Base-by-base conservation (phyloP, 2,113 vertebrate genomes). In the Platysteira castanea region DNA sequence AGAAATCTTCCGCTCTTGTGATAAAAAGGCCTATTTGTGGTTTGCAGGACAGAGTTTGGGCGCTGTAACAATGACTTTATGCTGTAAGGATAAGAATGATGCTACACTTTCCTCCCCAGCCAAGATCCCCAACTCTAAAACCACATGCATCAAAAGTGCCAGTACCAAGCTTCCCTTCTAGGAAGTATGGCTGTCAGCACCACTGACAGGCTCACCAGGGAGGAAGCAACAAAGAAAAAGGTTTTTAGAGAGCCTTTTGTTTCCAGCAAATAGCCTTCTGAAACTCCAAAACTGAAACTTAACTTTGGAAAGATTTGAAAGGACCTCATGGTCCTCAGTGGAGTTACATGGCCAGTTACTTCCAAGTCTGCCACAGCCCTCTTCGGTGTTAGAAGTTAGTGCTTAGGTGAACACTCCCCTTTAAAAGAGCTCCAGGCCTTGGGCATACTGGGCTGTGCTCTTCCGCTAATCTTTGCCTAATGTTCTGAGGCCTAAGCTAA, bases 131-230 rank as follows among this genome's bases (percentile, higher is more conserved):
- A 52, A 4, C 37, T 80, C 37, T 17, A 71, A 81, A 91, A 20
- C 49, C 52, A 19, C 0, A 0, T 42, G 30, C 21, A n/a, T 56
- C 22, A 12, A 70, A 82, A 10, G 44, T 64, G 37, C 39, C 60
- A 50, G 53, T 37, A 24, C 12, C 31, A 47, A 19, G 56, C 24
- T 82, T 67, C 44, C 33, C 24, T 91, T 73, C 21, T 22, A 12
- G 61, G 64, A 82, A 6, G 6, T 27, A 2, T 39, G 46, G 21
- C n/a, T 0, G 0, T 68, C 60, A 33, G 47, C 63, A 59, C 14
- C 64, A 42, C 37, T 24, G 46, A 17, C 22, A 46, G 68, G n/a
- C 73, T 87, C 89, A 78, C 57, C 56, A 68, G 44, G 57, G 39
- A 73, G 50, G 28, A 85, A 76, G 37, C 37, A 76, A 41, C 21